Conservation (phyloP, 2,888 invertebrate genomes). For the Hipparchia semele region DNA sequence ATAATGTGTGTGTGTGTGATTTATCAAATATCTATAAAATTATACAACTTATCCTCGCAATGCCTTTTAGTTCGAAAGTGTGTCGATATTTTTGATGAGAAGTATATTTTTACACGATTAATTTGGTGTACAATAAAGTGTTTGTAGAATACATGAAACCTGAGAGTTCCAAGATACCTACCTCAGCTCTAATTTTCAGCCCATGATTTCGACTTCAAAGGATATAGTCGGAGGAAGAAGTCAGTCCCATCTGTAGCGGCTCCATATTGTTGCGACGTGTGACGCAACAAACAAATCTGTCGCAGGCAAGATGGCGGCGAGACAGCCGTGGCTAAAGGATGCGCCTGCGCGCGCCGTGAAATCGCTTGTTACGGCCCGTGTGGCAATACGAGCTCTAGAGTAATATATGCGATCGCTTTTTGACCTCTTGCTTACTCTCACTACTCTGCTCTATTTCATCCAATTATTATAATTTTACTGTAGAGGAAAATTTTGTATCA, state of each 20-base stretch:
- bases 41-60: no score
- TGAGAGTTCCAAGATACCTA: neutral
- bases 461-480: constrained; percentile 34
- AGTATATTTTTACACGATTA: no score
- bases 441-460: constrained; percentile 22
- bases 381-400: constrained; percentile 37
- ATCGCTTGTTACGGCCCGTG: constrained; percentile 67
- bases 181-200: neutral
- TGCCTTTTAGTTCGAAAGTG: no score
- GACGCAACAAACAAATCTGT: constrained; percentile 73
- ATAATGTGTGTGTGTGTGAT: no score
- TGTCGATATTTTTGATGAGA: no score
- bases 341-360: constrained; percentile 78
- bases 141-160: no score
- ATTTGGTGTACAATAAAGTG: no score
- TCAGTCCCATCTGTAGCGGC: constrained; percentile 27
- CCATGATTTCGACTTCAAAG: neutral
- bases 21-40: no score
- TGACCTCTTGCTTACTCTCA: constrained; percentile 29
- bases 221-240: neutral
- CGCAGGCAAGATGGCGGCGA: constrained; percentile 68
- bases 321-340: constrained; percentile 79
- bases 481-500: constrained; percentile 2
- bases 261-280: constrained; percentile 63
- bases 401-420: constrained; percentile 42